A percentile compares a stretch with the other conserved stretches of the same genome.
Conservation (phyloP, 2,797 vertebrate species). For the Fistularia commersonii region DNA sequence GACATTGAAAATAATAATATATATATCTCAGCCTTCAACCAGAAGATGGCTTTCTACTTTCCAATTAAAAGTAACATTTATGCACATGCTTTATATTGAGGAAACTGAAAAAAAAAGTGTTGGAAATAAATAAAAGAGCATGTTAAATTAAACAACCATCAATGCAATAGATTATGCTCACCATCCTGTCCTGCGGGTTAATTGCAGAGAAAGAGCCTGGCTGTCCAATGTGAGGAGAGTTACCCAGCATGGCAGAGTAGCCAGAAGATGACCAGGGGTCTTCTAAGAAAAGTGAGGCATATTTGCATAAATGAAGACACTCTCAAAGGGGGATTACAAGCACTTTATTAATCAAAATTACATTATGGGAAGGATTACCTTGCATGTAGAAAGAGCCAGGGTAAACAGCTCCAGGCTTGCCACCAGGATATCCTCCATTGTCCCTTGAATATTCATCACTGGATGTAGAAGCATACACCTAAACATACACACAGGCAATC, state of each 20-base stretch:
- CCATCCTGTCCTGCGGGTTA: slow-evolving; percentile 95
- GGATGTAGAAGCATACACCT: slow-evolving; percentile 96
- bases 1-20: too few species aligned
- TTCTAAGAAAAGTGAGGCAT: slow-evolving; percentile 69
- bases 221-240: slow-evolving; percentile 83
- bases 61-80: too few species aligned
- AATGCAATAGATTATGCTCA: slow-evolving; percentile 55
- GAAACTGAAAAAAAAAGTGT: neutral
- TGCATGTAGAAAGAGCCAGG: slow-evolving; percentile 93
- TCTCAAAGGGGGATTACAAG: neutral
- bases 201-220: slow-evolving; percentile 84
- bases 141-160: neutral
- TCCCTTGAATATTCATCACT: slow-evolving; percentile 92
- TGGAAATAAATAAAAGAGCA: neutral
- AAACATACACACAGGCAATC: slow-evolving; percentile 30
- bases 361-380: slow-evolving; percentile 68
- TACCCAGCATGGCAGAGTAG: slow-evolving; percentile 87
- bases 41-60: too few species aligned
- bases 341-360: neutral
- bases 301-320: slow-evolving; percentile 22
- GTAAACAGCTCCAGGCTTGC: slow-evolving; percentile 87
- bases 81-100: too few species aligned
- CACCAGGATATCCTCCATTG: slow-evolving; percentile 80
- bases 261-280: slow-evolving; percentile 90
- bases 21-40: too few species aligned